These are phyloP conservation scores for Catalaphyllia jardinei DNA, from an alignment of 64 coral and sea anemone genomes.

Conservation along the genomic window DNA sequence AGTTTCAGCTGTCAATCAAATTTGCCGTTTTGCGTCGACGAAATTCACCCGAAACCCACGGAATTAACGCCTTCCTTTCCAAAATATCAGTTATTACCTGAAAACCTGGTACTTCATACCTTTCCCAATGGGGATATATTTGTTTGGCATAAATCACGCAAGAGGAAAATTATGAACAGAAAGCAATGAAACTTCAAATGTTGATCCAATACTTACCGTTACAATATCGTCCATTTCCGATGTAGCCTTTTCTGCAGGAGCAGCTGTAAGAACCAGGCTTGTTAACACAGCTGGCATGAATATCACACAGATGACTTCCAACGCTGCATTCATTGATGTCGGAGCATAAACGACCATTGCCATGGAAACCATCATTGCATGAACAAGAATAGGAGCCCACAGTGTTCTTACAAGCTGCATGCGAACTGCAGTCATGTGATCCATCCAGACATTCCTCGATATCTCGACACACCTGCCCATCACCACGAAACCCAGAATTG, in stretches of 20 bases:
- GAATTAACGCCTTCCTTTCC: too few relatives aligned
- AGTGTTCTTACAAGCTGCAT: slow-evolving; percentile 61
- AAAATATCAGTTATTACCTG: too few relatives aligned
- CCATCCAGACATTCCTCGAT: slow-evolving; percentile 41
- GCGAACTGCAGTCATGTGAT: slow-evolving; percentile 1
- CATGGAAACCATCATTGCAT: slow-evolving; percentile 47
- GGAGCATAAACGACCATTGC: slow-evolving; percentile 42
- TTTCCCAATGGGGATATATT: too few relatives aligned
- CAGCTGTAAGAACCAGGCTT: slow-evolving; percentile 38
- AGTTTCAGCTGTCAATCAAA: too few relatives aligned
- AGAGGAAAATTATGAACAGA: not conserved
- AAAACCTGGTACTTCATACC: too few relatives aligned
- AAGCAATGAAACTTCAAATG: not conserved
- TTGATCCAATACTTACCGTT: not conserved
- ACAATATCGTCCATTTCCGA: slow-evolving; percentile 41
- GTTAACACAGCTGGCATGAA: slow-evolving; percentile 27
- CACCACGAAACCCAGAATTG: slow-evolving; percentile 20
- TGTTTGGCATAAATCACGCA: not conserved
- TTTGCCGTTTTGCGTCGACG: too few relatives aligned
- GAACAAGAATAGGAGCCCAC: slow-evolving; percentile 38
- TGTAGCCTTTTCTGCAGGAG: slow-evolving; percentile 37
- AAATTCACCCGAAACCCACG: too few relatives aligned
- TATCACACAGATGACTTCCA: slow-evolving; percentile 35
- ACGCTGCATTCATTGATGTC: slow-evolving; percentile 51
- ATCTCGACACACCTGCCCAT: slow-evolving; percentile 41